Conservation (phyloP, 2,797 vertebrate species). For the Mus minutoides region DNA sequence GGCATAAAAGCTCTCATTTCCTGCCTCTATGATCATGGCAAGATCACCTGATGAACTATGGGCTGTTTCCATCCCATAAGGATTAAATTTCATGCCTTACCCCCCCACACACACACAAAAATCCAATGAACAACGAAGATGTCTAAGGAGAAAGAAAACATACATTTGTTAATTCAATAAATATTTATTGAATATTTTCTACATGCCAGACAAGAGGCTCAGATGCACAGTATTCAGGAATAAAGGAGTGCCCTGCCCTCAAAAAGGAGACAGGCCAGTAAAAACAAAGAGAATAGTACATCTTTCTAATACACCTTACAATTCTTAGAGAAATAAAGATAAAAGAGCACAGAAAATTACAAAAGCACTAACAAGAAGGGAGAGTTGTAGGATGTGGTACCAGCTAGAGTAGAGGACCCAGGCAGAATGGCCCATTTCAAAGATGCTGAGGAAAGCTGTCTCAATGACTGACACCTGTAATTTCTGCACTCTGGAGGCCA, state of each 20-base stretch:
- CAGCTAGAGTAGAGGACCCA: constrained; percentile 35
- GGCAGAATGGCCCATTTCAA: constrained; percentile 33
- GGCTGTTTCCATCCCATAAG: not conserved
- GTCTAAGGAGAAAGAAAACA: constrained; percentile 63
- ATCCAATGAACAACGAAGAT: constrained; percentile 41
- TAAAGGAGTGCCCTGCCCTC: constrained; percentile 27
- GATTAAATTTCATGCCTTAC: constrained; percentile 36
- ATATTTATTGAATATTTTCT: constrained; percentile 75
- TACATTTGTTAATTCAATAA: constrained; percentile 64
- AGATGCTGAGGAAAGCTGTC: not conserved
- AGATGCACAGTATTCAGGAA: not conserved
- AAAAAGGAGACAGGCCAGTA: constrained; percentile 20
- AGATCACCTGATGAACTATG: constrained; percentile 28
- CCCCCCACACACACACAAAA: not conserved
- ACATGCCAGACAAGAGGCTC: constrained; percentile 60
- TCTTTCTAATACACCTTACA: constrained; percentile 61
- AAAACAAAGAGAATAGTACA: constrained; percentile 16
- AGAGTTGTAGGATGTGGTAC: constrained; percentile 27
- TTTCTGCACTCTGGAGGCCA: not conserved
- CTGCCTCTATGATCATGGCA: not conserved
- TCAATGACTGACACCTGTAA: not conserved
- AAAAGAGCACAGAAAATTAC: constrained; percentile 39
- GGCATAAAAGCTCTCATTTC: not conserved
- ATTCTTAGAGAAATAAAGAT: constrained; percentile 63
- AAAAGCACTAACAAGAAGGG: constrained; percentile 43